Evolutionary conservation across 2,797 vertebrate genomes (phyloP), one percentile per base, ranked within the genome.

Genomic region (Rallus crepitans): DNA sequence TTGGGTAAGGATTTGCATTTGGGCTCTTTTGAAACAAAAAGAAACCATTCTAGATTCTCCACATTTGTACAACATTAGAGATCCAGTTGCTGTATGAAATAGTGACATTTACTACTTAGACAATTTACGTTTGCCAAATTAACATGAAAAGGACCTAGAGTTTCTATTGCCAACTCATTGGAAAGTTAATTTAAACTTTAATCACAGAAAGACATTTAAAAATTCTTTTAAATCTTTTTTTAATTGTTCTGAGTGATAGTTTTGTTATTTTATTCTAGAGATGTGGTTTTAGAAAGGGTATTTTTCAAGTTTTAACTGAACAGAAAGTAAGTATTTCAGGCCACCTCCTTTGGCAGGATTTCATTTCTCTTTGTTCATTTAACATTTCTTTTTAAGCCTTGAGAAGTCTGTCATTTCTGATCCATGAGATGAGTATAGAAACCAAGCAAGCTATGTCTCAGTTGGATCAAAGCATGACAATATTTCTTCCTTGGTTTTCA

Each of bases 311-410:
- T 91, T 84, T 83, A 79, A 76, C 35, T 45, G 60, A 82, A 79
- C 5, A 23, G 63, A 93, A 96, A 95, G 77, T 76, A 90, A 93
- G 21, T 84, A 66, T 92, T 57, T 84, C 33, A 72, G 35, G 75
- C 69, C 40, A 3, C 85, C 75, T 92, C 69, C 64, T 89, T 94
- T 96, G 80, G 42, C 75, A 95, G 83, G n/a, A 65, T 90, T 94
- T 95, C 6, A 93, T 96, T 96, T 97, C 73, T 95, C 65, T 87
- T 90, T 79, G 28, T 76, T 90, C 66, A 85, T 85, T 92, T 93
- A 81, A 1, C 31, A 87, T 95, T 96, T 95, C 82, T 95, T 96
- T 33, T 35, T 87, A 96, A 73, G 40, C 68, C 92, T 85, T 94
- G 63, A 82, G 66, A 97, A 86, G 35, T 85, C 35, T 57, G 20